Conservation (phyloP, 2,113 vertebrate genomes). For the Cololabis saira region DNA sequence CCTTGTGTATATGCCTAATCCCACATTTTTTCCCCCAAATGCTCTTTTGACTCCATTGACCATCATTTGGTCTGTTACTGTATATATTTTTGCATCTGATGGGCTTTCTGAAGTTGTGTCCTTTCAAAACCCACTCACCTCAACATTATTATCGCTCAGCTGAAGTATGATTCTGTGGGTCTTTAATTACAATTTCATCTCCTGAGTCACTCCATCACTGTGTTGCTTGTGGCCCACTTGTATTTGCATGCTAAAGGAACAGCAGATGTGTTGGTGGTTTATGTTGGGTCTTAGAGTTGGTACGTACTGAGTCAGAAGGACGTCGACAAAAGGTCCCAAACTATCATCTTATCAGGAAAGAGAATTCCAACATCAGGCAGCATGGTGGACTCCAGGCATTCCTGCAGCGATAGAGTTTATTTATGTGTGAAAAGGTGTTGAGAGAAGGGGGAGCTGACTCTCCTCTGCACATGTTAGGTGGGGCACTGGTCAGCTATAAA, state of each 20-base stretch:
- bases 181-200: constrained; percentile 44
- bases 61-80: constrained; percentile 5
- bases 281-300: constrained; percentile 44
- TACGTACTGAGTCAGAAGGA: constrained; percentile 57
- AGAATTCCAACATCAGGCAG: constrained; percentile 61
- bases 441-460: constrained; percentile 55
- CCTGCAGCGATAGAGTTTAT: constrained; percentile 76
- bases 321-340: constrained; percentile 56
- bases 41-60: constrained; percentile 3
- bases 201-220: constrained; percentile 37
- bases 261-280: constrained; percentile 62
- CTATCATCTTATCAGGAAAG: constrained; percentile 65
- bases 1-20: constrained; percentile 12
- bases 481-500: constrained; percentile 73
- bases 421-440: constrained; percentile 79
- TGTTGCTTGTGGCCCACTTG: constrained; percentile 43
- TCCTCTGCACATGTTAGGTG: constrained; percentile 71
- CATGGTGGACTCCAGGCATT: constrained; percentile 61
- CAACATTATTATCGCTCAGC: constrained; percentile 35
- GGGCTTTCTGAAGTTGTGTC: constrained; percentile 13
- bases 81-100: constrained; percentile 31
- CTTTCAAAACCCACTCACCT: constrained; percentile 32
- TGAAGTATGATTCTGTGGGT: constrained; percentile 15
- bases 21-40: constrained; percentile 4
- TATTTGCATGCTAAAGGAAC: constrained; percentile 26